Evolutionary conservation across 2,113 vertebrate species (phyloP).

Genomic region (Gobiocypris rarus): DNA sequence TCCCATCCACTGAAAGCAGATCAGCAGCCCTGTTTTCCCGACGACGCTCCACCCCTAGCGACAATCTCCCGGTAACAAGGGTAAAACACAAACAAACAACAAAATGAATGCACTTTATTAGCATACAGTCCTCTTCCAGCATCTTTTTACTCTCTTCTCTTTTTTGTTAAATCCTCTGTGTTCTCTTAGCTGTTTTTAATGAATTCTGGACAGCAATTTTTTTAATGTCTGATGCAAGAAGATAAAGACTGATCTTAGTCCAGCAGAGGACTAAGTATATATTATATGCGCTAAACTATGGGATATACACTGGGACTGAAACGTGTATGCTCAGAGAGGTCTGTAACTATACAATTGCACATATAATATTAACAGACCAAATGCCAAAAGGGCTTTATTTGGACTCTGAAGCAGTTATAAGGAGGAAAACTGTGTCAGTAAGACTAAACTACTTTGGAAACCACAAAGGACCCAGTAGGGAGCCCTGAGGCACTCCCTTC

Average conservation of each 20-base stretch:
- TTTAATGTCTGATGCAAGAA: background rate
- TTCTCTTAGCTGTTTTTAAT: slow-evolving; percentile 21
- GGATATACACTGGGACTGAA: slow-evolving; percentile 18
- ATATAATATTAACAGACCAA: background rate
- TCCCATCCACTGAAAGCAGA: slow-evolving; percentile 6
- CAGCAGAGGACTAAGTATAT: background rate
- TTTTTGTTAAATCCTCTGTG: background rate
- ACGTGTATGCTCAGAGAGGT: background rate
- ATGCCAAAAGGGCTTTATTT: slow-evolving; percentile 9
- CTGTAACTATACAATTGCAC: background rate
- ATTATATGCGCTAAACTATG: background rate
- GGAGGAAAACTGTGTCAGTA: background rate
- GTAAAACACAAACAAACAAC: slow-evolving; percentile 54
- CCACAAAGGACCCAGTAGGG: slow-evolving; percentile 4
- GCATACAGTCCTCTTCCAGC: slow-evolving; percentile 48
- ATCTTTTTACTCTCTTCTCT: slow-evolving; percentile 12
- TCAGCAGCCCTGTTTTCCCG: slow-evolving; percentile 21
- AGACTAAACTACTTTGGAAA: background rate
- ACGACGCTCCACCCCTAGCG: slow-evolving; percentile 52
- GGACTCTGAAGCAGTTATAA: background rate
- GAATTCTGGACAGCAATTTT: background rate
- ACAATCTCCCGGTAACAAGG: slow-evolving; percentile 64
- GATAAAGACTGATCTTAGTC: background rate
- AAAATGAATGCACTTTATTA: slow-evolving; percentile 74
- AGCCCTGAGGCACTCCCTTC: slow-evolving; percentile 8